phyloP scores from a whole-genome alignment of 2,888 invertebrate species.

The Netelia virgata region DNA sequence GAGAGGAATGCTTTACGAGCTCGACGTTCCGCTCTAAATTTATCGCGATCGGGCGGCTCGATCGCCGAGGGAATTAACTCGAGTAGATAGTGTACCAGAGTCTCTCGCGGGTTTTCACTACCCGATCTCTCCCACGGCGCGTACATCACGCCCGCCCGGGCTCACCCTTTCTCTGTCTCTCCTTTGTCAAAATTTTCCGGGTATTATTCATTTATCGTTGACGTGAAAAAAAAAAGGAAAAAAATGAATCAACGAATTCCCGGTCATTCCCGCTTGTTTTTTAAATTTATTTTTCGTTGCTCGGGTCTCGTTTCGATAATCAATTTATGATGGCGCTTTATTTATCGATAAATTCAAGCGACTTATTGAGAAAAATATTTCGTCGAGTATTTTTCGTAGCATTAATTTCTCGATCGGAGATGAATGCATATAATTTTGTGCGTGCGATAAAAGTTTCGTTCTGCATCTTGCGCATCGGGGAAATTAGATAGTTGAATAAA shows the following conservation, averaged over 20 bases:
- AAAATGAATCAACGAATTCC: constrained; percentile 1
- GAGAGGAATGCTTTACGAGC: constrained; percentile 68
- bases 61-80: constrained; percentile 64
- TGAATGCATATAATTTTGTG: background rate
- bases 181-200: constrained; percentile 6
- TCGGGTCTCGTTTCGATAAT: background rate
- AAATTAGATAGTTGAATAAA: background rate
- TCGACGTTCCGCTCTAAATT: constrained; percentile 68
- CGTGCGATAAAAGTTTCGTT: background rate
- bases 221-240: background rate
- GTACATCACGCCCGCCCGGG: background rate
- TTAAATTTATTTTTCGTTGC: background rate
- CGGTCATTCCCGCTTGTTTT: background rate
- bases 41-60: constrained; percentile 61
- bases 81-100: constrained; percentile 44
- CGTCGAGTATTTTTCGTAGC: background rate
- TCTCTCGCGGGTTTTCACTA: constrained; percentile 30
- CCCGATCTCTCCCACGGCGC: background rate
- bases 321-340: background rate
- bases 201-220: constrained; percentile 1
- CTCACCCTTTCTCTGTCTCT: background rate
- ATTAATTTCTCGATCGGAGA: background rate
- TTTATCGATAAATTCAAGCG: background rate
- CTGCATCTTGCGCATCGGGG: background rate
- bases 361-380: background rate